phyloP scores from a whole-genome alignment of 1,140 invertebrate genomes.

The Hylaeus volcanicus region DNA sequence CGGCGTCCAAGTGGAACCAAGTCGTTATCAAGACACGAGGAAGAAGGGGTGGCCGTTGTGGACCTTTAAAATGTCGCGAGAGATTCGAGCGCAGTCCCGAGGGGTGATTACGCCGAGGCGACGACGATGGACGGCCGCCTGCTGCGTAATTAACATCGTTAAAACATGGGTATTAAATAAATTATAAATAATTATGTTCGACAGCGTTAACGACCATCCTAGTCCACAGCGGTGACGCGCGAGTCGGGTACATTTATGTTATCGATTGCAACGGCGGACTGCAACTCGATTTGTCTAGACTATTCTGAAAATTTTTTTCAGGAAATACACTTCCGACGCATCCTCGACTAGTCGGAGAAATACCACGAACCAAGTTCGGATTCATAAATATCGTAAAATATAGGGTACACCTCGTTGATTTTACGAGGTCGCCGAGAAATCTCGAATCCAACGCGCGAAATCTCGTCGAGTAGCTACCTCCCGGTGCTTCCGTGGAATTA shows the following conservation, averaged over 20 bases:
- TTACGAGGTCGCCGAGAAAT: not conserved
- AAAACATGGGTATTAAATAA: constrained; percentile 68
- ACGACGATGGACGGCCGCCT: constrained; percentile 5
- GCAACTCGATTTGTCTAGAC: not conserved
- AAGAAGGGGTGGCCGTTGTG: constrained; percentile 17
- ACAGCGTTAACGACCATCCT: constrained; percentile 55
- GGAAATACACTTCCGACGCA: constrained; percentile 25
- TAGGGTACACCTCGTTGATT: not conserved
- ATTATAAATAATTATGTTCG: constrained; percentile 70
- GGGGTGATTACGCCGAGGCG: constrained; percentile 57
- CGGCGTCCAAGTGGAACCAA: constrained; percentile 51
- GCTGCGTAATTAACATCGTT: constrained; percentile 64
- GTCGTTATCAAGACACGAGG: constrained; percentile 56
- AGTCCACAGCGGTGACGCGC: constrained; percentile 27
- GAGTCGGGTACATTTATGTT: constrained; percentile 12
- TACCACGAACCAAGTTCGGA: no score
- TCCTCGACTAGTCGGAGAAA: not conserved
- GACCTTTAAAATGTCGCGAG: constrained; percentile 20
- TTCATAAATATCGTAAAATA: no score
- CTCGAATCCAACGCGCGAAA: not conserved
- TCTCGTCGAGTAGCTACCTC: not conserved
- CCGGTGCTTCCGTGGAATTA: constrained; percentile 15
- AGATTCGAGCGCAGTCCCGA: constrained; percentile 18
- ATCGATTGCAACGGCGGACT: constrained; percentile 24
- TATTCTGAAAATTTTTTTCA: not conserved